Percentiles rank a stretch among this genome's conserved stretches.
phyloP scores from a whole-genome alignment of 1,140 invertebrate species.

The Hyposmocoma kahamanoa region DNA sequence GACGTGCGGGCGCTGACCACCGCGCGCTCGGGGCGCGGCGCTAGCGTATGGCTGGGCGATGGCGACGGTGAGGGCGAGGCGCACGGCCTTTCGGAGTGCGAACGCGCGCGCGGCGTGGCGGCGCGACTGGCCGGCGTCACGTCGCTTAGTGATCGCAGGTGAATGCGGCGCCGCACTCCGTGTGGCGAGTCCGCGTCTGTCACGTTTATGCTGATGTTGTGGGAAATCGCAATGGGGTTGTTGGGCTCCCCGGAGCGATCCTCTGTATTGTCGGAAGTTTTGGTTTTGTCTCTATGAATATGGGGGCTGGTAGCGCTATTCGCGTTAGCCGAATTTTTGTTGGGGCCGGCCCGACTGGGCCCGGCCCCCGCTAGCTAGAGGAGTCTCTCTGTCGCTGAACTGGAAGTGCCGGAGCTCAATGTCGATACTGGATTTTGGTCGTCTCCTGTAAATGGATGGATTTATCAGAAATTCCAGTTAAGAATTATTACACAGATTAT shows the following conservation, averaged over 20 bases:
- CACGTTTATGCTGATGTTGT: constrained; percentile 64
- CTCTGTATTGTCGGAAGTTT: constrained; percentile 28
- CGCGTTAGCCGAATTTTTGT: constrained; percentile 46
- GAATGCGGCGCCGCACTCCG: constrained; percentile 46
- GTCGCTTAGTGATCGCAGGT: constrained; percentile 65
- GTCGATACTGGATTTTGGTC: constrained; percentile 76
- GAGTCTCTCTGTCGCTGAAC: constrained; percentile 84
- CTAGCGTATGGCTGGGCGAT: constrained; percentile 16
- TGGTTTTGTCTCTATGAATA: constrained; percentile 20
- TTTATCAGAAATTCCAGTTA: no score
- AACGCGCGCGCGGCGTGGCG: constrained; percentile 44
- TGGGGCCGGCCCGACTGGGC: constrained; percentile 72
- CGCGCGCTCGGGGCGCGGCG: constrained; percentile 10
- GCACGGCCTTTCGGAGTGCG: constrained; percentile 46
- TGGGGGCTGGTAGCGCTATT: constrained; percentile 42
- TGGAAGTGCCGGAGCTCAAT: constrained; percentile 83
- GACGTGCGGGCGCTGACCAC: constrained; percentile 30
- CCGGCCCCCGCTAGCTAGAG: constrained; percentile 83
- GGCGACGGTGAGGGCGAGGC: constrained; percentile 28
- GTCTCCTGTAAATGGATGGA: constrained; percentile 52
- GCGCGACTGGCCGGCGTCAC: constrained; percentile 56
- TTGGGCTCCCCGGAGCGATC: constrained; percentile 9
- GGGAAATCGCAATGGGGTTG: constrained; percentile 21
- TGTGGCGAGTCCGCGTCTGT: constrained; percentile 53
- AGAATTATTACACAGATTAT: no score